phyloP scores from a whole-genome alignment of 2,888 invertebrate genomes.

The Litoditis marina region DNA sequence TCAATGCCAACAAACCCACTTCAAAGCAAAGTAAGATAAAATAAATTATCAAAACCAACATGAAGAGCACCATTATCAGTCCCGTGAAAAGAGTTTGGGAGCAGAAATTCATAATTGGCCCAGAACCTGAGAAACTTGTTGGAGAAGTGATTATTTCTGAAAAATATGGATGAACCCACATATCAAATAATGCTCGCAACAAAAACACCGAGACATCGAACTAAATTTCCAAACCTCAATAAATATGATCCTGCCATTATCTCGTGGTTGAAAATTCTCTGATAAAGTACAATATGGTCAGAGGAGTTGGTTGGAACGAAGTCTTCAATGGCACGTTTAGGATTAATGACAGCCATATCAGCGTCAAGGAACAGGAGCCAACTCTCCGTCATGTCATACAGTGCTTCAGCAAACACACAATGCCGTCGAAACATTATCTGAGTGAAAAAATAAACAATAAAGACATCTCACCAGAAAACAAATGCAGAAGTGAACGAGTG shows the following conservation, averaged over 20 bases:
- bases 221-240: slow-evolving; percentile 27
- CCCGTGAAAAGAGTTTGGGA: slow-evolving; percentile 37
- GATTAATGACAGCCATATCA: slow-evolving; percentile 42
- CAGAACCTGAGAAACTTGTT: slow-evolving; percentile 26
- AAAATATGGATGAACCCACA: too few relatives aligned
- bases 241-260: slow-evolving; percentile 56
- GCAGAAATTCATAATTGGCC: slow-evolving; percentile 30
- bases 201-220: too few relatives aligned
- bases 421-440: slow-evolving; percentile 45
- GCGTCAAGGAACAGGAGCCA: slow-evolving; percentile 40
- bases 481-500: too few relatives aligned
- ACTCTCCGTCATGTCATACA: slow-evolving; percentile 7
- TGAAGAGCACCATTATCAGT: slow-evolving; percentile 43
- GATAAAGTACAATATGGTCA: slow-evolving; percentile 43
- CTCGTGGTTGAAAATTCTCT: slow-evolving; percentile 57
- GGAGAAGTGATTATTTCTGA: slow-evolving; percentile 23
- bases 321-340: slow-evolving; percentile 41
- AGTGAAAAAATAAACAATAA: too few relatives aligned
- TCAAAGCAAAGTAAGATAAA: slow-evolving; percentile 17
- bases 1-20: slow-evolving; percentile 30
- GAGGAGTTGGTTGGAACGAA: slow-evolving; percentile 27
- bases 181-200: too few relatives aligned
- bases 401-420: slow-evolving; percentile 26
- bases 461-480: too few relatives aligned
- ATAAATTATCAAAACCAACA: too few relatives aligned